A percentile compares a stretch with the other conserved stretches of the same genome.
Conservation (phyloP, 2,113 vertebrate genomes). For the Hyperopisus bebe region DNA sequence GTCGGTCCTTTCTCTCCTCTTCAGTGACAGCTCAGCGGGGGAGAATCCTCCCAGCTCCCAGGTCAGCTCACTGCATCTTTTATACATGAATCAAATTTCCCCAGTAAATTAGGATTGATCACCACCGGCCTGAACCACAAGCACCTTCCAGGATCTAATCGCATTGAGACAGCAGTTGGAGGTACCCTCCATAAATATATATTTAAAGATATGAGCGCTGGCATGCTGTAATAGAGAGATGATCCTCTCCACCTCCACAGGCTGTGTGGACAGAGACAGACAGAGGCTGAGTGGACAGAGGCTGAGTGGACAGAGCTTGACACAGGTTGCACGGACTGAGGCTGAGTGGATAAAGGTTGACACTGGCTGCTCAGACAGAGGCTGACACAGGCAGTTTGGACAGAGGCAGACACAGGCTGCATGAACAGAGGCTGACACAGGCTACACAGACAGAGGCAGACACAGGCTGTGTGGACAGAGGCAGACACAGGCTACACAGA, state of each 20-base stretch:
- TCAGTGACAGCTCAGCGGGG: constrained; percentile 29
- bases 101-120: constrained; percentile 67
- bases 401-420: too few relatives aligned
- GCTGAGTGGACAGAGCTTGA: neutral
- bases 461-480: neutral
- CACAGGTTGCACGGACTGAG: neutral
- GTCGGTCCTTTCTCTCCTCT: neutral
- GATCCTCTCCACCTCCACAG: constrained; percentile 51
- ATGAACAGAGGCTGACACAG: neutral
- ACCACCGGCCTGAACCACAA: constrained; percentile 55
- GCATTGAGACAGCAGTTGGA: constrained; percentile 46
- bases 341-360: neutral
- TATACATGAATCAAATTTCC: constrained; percentile 62
- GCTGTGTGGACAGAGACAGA: neutral
- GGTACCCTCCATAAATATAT: constrained; percentile 67
- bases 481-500: neutral
- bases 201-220: constrained; percentile 51
- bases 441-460: neutral
- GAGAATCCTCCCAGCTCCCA: constrained; percentile 52
- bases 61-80: constrained; percentile 52
- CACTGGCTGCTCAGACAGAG: neutral
- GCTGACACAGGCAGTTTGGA: neutral
- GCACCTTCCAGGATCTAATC: constrained; percentile 62
- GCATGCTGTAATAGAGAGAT: constrained; percentile 58
- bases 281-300: too few relatives aligned